Conservation (phyloP, 2,888 invertebrate species). For the Halocaridina rubra region DNA sequence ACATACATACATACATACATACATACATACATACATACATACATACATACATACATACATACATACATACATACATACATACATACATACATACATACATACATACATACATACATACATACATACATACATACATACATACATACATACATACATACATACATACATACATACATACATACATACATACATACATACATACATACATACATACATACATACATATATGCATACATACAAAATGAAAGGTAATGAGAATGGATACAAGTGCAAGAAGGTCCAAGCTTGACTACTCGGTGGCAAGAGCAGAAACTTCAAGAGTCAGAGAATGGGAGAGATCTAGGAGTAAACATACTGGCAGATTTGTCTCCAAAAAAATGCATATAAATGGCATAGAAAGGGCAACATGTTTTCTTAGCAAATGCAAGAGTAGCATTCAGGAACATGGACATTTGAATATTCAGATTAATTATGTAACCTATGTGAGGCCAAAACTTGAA, state of each 20-base stretch:
- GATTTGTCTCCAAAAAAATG: too few species aligned
- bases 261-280: too few species aligned
- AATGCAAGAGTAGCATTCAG: too few species aligned
- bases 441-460: too few species aligned
- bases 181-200: background rate
- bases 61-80: background rate
- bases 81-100: background rate
- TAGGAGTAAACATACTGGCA: too few species aligned
- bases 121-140: background rate
- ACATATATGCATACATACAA: background rate
- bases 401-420: too few species aligned
- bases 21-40: conserved; percentile 9
- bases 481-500: too few species aligned
- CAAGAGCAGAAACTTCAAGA: background rate
- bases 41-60: conserved; percentile 6
- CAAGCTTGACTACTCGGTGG: too few species aligned
- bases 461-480: too few species aligned
- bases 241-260: too few species aligned
- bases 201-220: background rate
- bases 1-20: background rate
- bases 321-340: too few species aligned
- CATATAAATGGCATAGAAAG: too few species aligned
- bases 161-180: background rate
- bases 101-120: background rate
- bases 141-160: background rate